A percentile compares a stretch with the other conserved stretches of the same genome.
phyloP scores from a whole-genome alignment of 92 coral and sea anemone genomes.

The Micromussa lordhowensis region DNA sequence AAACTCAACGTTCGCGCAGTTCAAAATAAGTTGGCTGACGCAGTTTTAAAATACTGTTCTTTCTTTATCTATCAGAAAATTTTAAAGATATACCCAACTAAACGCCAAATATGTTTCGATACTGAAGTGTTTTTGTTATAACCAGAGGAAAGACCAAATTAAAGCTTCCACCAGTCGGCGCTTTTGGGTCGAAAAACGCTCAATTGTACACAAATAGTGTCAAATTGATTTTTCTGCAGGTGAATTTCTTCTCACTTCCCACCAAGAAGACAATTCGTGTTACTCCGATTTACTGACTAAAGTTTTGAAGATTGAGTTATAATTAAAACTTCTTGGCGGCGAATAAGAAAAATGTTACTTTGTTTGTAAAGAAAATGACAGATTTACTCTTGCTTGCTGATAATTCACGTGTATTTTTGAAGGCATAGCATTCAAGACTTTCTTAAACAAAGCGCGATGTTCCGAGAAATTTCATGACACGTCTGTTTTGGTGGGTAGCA shows the following conservation, averaged over 20 bases:
- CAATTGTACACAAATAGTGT: background rate
- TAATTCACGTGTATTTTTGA: background rate
- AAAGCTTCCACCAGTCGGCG: background rate
- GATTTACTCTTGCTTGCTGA: no score
- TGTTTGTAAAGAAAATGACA: background rate
- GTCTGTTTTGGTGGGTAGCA: background rate
- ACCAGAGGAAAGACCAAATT: background rate
- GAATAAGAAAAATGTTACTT: background rate
- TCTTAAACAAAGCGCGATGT: background rate
- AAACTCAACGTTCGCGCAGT: no score
- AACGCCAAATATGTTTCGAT: background rate
- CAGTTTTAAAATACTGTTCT: background rate
- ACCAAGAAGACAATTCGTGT: background rate
- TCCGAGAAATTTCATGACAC: background rate
- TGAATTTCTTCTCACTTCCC: background rate
- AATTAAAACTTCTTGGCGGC: background rate
- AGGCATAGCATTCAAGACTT: background rate
- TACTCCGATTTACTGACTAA: background rate
- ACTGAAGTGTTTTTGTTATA: background rate
- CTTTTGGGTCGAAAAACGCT: no score
- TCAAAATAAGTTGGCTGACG: no score
- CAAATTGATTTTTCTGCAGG: background rate
- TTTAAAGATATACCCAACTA: background rate
- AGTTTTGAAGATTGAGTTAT: no score
- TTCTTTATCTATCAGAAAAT: background rate